These are phyloP conservation scores for Orchestia grillus DNA, from an alignment of 1,140 invertebrate genomes.

Conservation along the genomic window DNA sequence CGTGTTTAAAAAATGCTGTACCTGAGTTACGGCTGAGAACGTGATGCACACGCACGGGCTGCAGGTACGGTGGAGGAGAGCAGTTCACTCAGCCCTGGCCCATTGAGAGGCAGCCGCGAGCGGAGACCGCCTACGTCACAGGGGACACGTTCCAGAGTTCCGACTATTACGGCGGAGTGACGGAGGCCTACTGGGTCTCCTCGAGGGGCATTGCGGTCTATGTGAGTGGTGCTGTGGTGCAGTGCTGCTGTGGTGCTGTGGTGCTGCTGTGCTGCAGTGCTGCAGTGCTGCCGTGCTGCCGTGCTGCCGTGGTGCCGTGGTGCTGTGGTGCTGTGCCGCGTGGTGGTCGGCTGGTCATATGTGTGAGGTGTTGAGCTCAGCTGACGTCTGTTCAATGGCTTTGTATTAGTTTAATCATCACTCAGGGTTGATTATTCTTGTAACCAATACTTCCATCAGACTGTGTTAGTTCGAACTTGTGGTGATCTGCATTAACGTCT, in stretches of 20 bases:
- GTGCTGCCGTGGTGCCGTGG: not conserved
- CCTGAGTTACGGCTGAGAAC: no score
- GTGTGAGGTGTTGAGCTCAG: no score
- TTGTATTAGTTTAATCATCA: no score
- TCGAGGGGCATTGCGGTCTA: slow-evolving; percentile 78
- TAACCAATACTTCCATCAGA: no score
- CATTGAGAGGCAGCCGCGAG: slow-evolving; percentile 69
- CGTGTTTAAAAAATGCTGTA: no score
- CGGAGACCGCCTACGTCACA: slow-evolving; percentile 67
- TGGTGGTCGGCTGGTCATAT: no score
- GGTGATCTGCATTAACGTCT: no score
- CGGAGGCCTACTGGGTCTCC: slow-evolving; percentile 84
- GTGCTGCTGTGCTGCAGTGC: not conserved
- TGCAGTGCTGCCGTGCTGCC: not conserved
- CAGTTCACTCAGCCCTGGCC: slow-evolving; percentile 72
- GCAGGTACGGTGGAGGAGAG: slow-evolving; percentile 72
- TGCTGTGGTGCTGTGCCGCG: not conserved
- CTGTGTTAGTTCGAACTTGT: no score
- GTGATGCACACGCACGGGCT: no score
- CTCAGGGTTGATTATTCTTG: no score
- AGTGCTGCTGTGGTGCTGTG: not conserved
- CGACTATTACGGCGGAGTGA: slow-evolving; percentile 74
- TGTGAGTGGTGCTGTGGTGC: slow-evolving; percentile 70
- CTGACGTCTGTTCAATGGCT: no score
- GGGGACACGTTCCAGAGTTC: slow-evolving; percentile 69